These are phyloP conservation scores for Sarcoramphus papa DNA, from an alignment of 2,797 vertebrate genomes.

Conservation along the genomic window DNA sequence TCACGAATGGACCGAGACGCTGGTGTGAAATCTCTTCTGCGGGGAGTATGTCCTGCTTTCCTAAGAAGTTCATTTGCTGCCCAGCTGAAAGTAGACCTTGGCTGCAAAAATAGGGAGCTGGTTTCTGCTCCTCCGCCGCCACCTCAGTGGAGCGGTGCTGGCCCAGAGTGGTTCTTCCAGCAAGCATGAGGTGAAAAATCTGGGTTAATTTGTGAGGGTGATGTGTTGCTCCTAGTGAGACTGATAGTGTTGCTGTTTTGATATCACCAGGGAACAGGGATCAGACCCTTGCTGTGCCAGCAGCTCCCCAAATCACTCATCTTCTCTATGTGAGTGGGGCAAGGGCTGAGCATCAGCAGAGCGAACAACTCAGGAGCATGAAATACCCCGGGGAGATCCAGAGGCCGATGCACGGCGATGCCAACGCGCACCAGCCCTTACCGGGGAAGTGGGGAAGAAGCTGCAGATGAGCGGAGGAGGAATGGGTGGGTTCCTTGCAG, in stretches of 20 bases:
- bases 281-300: neutral
- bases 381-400: neutral
- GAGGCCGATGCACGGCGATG: accelerated
- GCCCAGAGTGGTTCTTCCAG: neutral
- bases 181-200: neutral
- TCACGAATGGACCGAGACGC: neutral
- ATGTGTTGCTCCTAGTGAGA: neutral
- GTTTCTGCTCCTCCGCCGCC: neutral
- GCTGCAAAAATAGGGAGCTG: accelerated
- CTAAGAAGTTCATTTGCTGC: neutral
- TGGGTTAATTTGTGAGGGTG: neutral
- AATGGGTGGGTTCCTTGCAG: neutral
- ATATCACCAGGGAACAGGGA: neutral
- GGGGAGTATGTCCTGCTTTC: neutral
- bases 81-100: neutral
- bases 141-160: accelerated
- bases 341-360: neutral
- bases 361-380: neutral
- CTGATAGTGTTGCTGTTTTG: neutral
- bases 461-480: neutral
- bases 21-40: neutral
- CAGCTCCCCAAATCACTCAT: neutral
- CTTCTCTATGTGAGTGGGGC: accelerated
- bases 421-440: accelerated
- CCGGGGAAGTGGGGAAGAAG: neutral